phyloP scores from a whole-genome alignment of 2,113 vertebrate species.

The Myotis davidii region DNA sequence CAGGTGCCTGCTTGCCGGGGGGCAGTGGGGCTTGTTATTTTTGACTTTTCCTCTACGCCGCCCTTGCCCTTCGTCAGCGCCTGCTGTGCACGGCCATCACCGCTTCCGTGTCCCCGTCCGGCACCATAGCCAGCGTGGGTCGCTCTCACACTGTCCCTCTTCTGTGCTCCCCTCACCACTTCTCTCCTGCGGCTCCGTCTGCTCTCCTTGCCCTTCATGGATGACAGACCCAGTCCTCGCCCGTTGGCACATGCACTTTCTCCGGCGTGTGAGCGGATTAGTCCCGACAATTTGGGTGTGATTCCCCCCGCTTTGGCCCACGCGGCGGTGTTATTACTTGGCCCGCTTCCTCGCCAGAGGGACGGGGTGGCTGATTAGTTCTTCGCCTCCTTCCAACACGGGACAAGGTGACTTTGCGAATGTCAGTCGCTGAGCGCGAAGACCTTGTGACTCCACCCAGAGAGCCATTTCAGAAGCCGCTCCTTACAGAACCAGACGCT shows the following conservation, averaged over 20 bases:
- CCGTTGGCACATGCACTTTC: neutral
- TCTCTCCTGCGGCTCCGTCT: neutral
- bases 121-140: neutral
- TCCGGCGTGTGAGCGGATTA: neutral
- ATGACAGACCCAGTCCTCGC: neutral
- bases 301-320: neutral
- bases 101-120: neutral
- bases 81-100: neutral
- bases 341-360: neutral
- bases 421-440: neutral
- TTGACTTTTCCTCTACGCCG: neutral
- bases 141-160: neutral
- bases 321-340: neutral
- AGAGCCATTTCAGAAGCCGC: conserved; percentile 9
- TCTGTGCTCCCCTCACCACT: neutral
- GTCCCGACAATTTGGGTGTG: neutral
- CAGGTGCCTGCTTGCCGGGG: neutral
- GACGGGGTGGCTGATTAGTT: neutral
- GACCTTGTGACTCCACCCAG: neutral
- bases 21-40: neutral
- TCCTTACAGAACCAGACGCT: neutral
- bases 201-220: conserved; percentile 6
- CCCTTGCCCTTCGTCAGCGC: neutral
- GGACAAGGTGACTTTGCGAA: neutral
- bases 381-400: neutral